Evolutionary conservation across 2,888 invertebrate species (phyloP).

Genomic region (Torymus auratus): DNA sequence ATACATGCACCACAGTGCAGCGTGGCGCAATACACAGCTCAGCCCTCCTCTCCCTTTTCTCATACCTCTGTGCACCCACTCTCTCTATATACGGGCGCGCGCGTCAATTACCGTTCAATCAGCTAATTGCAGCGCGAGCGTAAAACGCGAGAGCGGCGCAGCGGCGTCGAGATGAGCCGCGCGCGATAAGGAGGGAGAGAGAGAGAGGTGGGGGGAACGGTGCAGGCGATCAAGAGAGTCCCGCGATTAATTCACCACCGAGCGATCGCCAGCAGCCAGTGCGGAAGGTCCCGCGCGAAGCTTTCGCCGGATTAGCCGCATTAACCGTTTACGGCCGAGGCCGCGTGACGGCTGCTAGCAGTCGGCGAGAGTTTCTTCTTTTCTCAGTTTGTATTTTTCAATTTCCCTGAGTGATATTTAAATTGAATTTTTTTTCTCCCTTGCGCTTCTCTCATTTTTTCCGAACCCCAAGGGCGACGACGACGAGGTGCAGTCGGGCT

Average conservation of each 20-base stretch:
- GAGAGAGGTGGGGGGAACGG: not conserved
- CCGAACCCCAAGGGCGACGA: not conserved
- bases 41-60: no score
- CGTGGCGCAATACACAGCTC: no score
- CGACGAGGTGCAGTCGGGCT: not conserved
- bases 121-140: conserved; percentile 66
- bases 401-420: conserved; percentile 58
- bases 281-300: conserved; percentile 19
- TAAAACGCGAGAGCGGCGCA: conserved; percentile 37
- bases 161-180: conserved; percentile 28
- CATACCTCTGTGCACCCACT: not conserved
- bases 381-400: conserved; percentile 48
- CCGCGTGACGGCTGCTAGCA: not conserved
- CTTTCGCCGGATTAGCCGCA: conserved; percentile 57
- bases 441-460: not conserved
- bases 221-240: conserved; percentile 37
- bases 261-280: conserved; percentile 26
- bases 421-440: conserved; percentile 29
- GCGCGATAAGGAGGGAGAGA: conserved; percentile 45
- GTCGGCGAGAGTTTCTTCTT: not conserved
- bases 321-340: conserved; percentile 54
- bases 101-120: conserved; percentile 68
- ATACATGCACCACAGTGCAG: no score
- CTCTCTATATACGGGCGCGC: not conserved
- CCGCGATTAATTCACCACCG: conserved; percentile 55